Evolutionary conservation across 2,888 invertebrate genomes (phyloP).

Genomic region (Hydriomena furcata): DNA sequence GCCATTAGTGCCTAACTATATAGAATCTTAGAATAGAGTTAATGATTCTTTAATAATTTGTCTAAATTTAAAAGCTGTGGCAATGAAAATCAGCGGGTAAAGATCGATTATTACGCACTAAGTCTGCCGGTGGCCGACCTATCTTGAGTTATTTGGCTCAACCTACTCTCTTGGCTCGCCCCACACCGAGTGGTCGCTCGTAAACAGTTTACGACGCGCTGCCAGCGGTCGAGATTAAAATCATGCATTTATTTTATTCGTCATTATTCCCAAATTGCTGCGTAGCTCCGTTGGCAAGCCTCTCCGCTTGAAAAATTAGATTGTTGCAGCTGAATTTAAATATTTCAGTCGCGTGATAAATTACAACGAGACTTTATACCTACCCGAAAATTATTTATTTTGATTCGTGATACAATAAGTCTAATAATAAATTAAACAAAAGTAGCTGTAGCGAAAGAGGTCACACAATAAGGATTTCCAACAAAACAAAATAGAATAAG

Average conservation of each 20-base stretch:
- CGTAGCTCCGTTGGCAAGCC: slow-evolving; percentile 37
- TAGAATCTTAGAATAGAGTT: too few species aligned
- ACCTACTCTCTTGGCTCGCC: slow-evolving; percentile 28
- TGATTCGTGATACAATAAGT: too few species aligned
- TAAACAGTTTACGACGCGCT: slow-evolving; percentile 77
- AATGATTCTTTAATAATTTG: too few species aligned
- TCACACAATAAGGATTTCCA: too few species aligned
- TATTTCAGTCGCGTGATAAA: slow-evolving; percentile 2
- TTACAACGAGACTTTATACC: background rate
- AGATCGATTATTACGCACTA: too few species aligned
- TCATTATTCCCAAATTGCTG: slow-evolving; percentile 70
- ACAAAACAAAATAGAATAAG: background rate
- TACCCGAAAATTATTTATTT: too few species aligned
- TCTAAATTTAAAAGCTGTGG: too few species aligned
- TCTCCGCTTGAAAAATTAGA: slow-evolving; percentile 29
- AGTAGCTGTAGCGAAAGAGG: too few species aligned
- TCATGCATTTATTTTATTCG: slow-evolving; percentile 80
- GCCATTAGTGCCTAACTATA: too few species aligned
- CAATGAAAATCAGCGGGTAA: too few species aligned
- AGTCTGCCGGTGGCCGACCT: too few species aligned
- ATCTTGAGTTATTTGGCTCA: background rate
- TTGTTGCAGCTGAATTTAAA: slow-evolving; percentile 24
- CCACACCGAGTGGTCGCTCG: slow-evolving; percentile 62
- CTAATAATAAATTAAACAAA: too few species aligned
- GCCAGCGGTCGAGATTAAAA: slow-evolving; percentile 74